phyloP scores from a whole-genome alignment of 2,113 vertebrate species.

The Turdus rufiventris region DNA sequence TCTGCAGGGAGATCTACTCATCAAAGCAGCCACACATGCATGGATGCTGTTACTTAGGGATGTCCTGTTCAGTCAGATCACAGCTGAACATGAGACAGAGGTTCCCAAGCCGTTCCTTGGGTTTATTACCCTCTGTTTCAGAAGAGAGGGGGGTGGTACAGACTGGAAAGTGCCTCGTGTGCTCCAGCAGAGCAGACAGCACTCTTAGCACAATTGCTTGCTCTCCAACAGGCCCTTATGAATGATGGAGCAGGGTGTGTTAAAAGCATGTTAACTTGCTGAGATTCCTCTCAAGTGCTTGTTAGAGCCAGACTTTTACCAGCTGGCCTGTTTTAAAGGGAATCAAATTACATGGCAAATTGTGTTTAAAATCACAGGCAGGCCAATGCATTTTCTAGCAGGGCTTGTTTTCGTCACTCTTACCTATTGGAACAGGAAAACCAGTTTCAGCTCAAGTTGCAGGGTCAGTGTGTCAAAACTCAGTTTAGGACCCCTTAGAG shows the following conservation, averaged over 20 bases:
- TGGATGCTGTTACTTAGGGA: neutral
- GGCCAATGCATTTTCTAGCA: neutral
- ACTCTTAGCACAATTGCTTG: neutral
- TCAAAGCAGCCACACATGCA: neutral
- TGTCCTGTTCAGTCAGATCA: neutral
- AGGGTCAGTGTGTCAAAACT: neutral
- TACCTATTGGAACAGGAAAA: neutral
- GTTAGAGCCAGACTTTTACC: neutral
- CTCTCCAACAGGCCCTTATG: neutral
- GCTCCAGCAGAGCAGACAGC: neutral
- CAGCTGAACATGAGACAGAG: neutral
- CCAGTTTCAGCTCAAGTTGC: neutral
- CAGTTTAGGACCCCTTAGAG: neutral
- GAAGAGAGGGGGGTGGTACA: neutral
- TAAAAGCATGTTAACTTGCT: neutral
- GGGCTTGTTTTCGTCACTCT: neutral
- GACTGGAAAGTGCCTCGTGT: neutral
- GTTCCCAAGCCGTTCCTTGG: neutral
- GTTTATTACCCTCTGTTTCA: neutral
- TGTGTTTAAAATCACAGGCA: neutral
- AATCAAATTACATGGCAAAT: neutral
- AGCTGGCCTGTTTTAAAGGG: neutral
- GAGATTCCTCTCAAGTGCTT: neutral
- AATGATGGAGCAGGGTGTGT: neutral
- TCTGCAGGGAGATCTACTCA: neutral